Percentiles rank a stretch among this genome's conserved stretches.
phyloP scores from a whole-genome alignment of 1,140 invertebrate genomes.

The Scaptomyza graminum region DNA sequence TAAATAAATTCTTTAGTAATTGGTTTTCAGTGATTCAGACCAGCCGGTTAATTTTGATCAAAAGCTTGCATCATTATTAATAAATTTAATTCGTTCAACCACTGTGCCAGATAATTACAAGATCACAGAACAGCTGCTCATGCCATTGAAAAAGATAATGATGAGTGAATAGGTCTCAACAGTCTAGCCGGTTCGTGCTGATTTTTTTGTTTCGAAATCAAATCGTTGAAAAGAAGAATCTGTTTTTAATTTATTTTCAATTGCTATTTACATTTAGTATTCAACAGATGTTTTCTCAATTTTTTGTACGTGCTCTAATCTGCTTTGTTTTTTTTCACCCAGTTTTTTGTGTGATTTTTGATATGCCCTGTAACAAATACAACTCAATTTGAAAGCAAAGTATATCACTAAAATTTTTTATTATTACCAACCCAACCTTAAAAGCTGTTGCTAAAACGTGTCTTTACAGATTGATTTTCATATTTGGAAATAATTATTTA shows the following conservation, averaged over 20 bases:
- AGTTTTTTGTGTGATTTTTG: slow-evolving; percentile 7
- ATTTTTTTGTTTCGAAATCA: slow-evolving; percentile 13
- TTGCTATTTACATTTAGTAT: slow-evolving; percentile 3
- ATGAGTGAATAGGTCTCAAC: slow-evolving; percentile 12
- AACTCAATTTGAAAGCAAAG: background rate
- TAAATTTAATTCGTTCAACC: background rate
- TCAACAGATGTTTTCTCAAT: slow-evolving; percentile 9
- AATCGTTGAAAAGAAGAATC: slow-evolving; percentile 30
- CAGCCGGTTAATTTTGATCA: background rate
- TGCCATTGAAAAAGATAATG: slow-evolving; percentile 24
- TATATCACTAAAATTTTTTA: too few relatives aligned
- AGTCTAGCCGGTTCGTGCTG: slow-evolving; percentile 2
- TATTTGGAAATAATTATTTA: background rate
- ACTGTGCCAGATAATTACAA: slow-evolving; percentile 26
- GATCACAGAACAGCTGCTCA: slow-evolving; percentile 13
- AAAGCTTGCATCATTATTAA: background rate
- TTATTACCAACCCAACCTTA: background rate
- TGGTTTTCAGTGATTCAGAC: background rate
- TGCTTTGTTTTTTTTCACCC: slow-evolving; percentile 36
- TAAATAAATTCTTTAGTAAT: background rate
- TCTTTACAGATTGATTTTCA: too few relatives aligned
- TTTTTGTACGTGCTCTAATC: slow-evolving; percentile 26
- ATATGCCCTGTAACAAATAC: slow-evolving; percentile 1
- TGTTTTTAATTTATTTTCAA: slow-evolving; percentile 17
- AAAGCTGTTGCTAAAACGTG: too few relatives aligned